These are phyloP conservation scores for Lithophane socia DNA, from an alignment of 2,888 invertebrate genomes.

Conservation along the genomic window DNA sequence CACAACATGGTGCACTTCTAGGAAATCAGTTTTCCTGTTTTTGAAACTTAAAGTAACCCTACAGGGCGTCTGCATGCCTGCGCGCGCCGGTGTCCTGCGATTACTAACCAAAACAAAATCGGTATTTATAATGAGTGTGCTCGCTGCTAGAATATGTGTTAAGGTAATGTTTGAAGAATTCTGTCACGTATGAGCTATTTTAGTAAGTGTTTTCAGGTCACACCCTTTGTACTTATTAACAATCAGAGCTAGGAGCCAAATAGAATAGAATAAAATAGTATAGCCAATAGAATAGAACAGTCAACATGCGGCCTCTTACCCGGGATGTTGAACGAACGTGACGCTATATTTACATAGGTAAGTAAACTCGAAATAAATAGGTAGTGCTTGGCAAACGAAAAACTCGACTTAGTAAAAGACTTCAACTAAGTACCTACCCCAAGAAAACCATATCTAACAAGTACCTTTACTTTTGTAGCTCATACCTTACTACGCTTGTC, in stretches of 20 bases:
- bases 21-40: conserved; percentile 61
- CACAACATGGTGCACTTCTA: conserved; percentile 26
- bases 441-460: background rate
- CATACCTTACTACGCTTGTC: background rate
- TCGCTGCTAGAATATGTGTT: conserved; percentile 4
- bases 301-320: no score
- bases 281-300: no score
- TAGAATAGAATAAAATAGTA: no score
- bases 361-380: background rate
- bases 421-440: background rate
- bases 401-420: background rate
- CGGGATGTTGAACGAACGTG: background rate
- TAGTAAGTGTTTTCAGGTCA: background rate
- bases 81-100: background rate
- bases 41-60: conserved; percentile 48
- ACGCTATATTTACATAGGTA: background rate
- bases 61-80: conserved; percentile 17
- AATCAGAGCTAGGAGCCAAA: background rate
- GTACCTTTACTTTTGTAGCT: background rate
- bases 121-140: conserved; percentile 17
- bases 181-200: background rate
- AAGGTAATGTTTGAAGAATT: background rate
- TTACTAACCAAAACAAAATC: conserved; percentile 14
- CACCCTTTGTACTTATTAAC: background rate
- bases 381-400: background rate